Evolutionary conservation across 2,797 vertebrate genomes (phyloP).

Genomic region (Hirundo rustica): DNA sequence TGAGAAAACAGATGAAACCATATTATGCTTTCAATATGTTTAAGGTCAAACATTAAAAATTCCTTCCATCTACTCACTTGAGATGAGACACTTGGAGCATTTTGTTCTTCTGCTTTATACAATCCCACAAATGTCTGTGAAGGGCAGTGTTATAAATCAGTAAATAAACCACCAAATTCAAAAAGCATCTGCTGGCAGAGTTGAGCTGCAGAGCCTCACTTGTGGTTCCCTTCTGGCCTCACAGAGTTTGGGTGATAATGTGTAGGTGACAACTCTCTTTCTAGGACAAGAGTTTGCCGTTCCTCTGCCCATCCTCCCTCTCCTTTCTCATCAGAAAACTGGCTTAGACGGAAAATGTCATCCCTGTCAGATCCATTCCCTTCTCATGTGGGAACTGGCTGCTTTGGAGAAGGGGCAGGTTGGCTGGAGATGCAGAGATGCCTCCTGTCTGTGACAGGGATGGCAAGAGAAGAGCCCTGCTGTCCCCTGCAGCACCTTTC

Average conservation of each 20-base stretch:
- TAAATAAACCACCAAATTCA: slow-evolving; percentile 36
- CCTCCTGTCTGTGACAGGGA: neutral
- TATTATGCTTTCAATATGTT: slow-evolving; percentile 22
- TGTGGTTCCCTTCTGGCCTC: neutral
- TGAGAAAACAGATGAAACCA: slow-evolving; percentile 36
- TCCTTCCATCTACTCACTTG: neutral
- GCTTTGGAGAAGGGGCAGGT: slow-evolving; percentile 1
- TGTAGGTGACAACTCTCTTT: neutral
- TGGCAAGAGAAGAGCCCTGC: neutral
- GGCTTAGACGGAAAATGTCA: neutral
- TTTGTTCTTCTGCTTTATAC: slow-evolving; percentile 29
- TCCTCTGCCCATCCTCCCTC: neutral
- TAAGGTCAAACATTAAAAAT: slow-evolving; percentile 61
- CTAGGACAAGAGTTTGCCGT: neutral
- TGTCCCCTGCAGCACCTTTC: neutral
- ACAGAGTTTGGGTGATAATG: neutral
- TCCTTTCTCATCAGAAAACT: neutral
- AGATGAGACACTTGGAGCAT: slow-evolving; percentile 20
- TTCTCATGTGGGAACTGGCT: neutral
- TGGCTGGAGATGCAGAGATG: neutral
- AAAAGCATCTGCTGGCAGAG: neutral
- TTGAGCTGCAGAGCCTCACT: neutral
- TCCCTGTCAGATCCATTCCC: neutral
- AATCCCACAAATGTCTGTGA: slow-evolving; percentile 11
- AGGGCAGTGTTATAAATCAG: slow-evolving; percentile 10